Conservation (phyloP, 1,140 invertebrate genomes). For the Ericerus pela region DNA sequence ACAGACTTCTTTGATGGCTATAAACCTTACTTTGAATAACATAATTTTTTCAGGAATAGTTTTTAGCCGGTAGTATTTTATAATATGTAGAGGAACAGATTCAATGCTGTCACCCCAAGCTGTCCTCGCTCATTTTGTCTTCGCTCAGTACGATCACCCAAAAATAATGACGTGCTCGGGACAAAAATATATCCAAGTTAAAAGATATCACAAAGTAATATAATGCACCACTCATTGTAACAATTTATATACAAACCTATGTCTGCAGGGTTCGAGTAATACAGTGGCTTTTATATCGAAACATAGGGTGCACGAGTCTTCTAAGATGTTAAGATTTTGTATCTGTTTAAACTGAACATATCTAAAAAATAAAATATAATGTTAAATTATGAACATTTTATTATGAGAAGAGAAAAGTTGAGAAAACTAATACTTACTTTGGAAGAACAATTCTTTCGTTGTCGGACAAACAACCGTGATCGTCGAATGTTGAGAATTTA, state of each 20-base stretch:
- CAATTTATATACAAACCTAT: conserved; percentile 42
- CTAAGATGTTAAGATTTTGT: conserved; percentile 25
- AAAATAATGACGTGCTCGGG: no score
- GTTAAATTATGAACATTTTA: neutral
- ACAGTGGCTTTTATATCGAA: conserved; percentile 64
- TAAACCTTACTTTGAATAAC: no score
- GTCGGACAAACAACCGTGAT: conserved; percentile 48
- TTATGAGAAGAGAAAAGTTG: neutral
- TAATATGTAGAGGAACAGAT: no score
- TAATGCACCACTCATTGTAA: no score
- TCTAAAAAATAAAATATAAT: neutral
- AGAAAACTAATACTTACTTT: conserved; percentile 30
- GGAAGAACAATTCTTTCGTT: conserved; percentile 53
- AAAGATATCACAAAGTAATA: no score
- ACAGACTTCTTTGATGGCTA: no score
- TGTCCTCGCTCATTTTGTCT: no score
- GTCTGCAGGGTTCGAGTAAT: conserved; percentile 60
- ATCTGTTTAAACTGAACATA: neutral
- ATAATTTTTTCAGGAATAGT: no score
- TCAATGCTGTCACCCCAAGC: no score
- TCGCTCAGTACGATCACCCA: no score
- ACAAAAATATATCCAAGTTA: no score
- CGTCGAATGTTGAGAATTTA: conserved; percentile 59
- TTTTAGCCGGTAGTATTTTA: no score
- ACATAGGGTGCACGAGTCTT: conserved; percentile 78